phyloP scores from a whole-genome alignment of 2,888 invertebrate species.

The Papilio gigon region DNA sequence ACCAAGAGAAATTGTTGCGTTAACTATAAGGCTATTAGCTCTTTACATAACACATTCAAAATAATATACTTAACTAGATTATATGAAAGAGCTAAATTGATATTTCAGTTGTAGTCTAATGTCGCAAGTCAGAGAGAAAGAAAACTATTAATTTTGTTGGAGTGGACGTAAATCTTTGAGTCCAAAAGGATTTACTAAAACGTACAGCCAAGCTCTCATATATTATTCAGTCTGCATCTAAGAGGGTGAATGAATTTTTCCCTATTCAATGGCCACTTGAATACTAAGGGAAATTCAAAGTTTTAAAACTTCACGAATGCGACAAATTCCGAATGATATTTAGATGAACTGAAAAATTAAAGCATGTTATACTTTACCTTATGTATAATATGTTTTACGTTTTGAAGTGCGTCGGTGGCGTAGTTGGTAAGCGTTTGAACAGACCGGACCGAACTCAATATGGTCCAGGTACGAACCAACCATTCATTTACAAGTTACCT shows the following conservation, averaged over 20 bases:
- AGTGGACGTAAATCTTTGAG: constrained; percentile 33
- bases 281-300: constrained; percentile 16
- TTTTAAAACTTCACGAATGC: constrained; percentile 15
- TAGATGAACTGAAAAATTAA: background rate
- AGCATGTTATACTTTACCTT: background rate
- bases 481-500: too few relatives aligned
- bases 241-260: constrained; percentile 37
- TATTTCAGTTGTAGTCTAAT: constrained; percentile 6
- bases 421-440: too few relatives aligned
- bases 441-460: too few relatives aligned
- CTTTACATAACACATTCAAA: too few relatives aligned
- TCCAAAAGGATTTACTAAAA: constrained; percentile 37
- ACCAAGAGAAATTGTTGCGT: too few relatives aligned
- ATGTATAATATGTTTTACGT: background rate
- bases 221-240: constrained; percentile 40
- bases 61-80: background rate
- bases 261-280: constrained; percentile 27
- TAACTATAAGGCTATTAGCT: too few relatives aligned
- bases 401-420: too few relatives aligned
- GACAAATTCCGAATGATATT: background rate
- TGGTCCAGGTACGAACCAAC: too few relatives aligned
- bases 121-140: constrained; percentile 13
- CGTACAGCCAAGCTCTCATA: constrained; percentile 39
- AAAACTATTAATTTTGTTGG: constrained; percentile 39
- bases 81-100: background rate